These are phyloP conservation scores for Astreopora myriophthalma DNA, from an alignment of 64 coral and sea anemone genomes.

Conservation along the genomic window DNA sequence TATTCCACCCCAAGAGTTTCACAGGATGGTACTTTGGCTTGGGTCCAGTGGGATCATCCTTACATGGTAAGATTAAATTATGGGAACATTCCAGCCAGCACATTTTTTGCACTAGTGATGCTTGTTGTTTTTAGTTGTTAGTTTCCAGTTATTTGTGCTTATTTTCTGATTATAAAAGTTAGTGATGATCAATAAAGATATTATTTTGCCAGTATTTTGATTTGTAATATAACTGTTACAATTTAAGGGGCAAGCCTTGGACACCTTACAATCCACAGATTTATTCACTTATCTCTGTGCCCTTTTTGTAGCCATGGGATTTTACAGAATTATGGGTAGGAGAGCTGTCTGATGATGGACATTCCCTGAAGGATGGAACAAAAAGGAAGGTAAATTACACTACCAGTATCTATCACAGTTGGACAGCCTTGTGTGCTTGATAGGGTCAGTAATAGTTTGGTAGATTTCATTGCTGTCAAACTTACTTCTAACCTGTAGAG, in stretches of 20 bases:
- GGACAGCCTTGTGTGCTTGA: too few species aligned
- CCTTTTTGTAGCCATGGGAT: constrained; percentile 88
- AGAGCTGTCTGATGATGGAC: constrained; percentile 61
- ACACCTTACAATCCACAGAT: background rate
- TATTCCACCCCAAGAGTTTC: constrained; percentile 93
- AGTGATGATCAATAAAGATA: background rate
- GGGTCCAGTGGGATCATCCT: constrained; percentile 93
- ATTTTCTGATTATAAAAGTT: too few species aligned
- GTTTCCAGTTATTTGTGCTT: too few species aligned
- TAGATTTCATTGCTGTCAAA: too few species aligned
- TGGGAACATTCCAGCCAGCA: too few species aligned
- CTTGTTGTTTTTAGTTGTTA: too few species aligned
- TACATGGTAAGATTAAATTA: constrained; percentile 74
- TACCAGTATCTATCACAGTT: background rate
- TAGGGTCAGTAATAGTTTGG: too few species aligned
- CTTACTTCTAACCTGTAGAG: too few species aligned
- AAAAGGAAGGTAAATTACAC: constrained; percentile 55
- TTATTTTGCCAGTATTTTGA: too few species aligned
- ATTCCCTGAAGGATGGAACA: constrained; percentile 71
- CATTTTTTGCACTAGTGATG: too few species aligned
- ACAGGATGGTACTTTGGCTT: constrained; percentile 65
- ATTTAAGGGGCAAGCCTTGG: background rate
- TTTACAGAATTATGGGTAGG: constrained; percentile 85
- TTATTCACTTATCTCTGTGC: background rate
- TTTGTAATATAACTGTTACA: too few species aligned